Evolutionary conservation across 2,888 invertebrate species (phyloP), one percentile per base, ranked within the genome.

Genomic region (Plagiodera versicolora): DNA sequence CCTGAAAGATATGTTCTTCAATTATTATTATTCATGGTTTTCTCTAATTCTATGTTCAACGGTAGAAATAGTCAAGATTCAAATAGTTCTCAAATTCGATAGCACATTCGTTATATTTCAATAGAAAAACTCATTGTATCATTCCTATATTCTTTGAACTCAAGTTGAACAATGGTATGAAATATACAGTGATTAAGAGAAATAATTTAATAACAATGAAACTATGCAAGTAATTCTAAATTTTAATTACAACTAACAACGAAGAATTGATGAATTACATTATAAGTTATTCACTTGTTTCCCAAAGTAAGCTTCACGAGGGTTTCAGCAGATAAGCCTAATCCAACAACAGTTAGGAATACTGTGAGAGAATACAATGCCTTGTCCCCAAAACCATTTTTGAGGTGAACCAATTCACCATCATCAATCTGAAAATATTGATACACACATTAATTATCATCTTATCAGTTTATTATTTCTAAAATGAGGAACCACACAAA

Each of bases 401-500:
- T 87, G 70, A 87, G 75, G 79, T 83, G 84, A 2, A 87, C 82
- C 0, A 86, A 86, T 3, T 82, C 70, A 63, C 84, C 85, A 79
- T 87, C 83, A 5, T 85, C 83, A 78, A 81, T 80, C 86, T 87
- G 81, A 49, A 74, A 73, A 57, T 19, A 35, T 35, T 30, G 45
- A 52, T n/a, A n/a, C n/a, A n/a, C n/a, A n/a, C n/a, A n/a, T n/a
- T n/a, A n/a, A n/a, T n/a, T n/a, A n/a, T n/a, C n/a, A n/a, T n/a
- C n/a, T n/a, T n/a, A n/a, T n/a, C n/a, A n/a, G n/a, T n/a, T n/a
- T n/a, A n/a, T n/a, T n/a, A n/a, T n/a, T n/a, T n/a, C n/a, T n/a
- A n/a, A 47, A 30, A 48, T 48, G 9, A 5, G 20, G 11, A 10
- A 9, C n/a, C n/a, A 45, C 32, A 62, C 66, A 54, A 58, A 71